Evolutionary conservation across 2,113 vertebrate species (phyloP).

Genomic region (Rhizomys pruinosus): DNA sequence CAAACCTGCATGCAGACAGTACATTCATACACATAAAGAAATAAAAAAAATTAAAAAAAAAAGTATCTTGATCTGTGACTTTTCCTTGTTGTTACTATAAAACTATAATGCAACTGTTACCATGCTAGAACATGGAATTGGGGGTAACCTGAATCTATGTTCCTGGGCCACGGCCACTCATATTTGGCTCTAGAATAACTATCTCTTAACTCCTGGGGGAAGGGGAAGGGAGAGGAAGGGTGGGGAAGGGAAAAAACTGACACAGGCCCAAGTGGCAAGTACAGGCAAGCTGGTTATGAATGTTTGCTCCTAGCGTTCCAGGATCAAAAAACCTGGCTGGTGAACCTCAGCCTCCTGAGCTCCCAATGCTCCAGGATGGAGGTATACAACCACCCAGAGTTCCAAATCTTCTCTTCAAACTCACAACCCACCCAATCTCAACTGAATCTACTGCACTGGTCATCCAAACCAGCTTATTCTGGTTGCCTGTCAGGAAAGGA

Average conservation of each 20-base stretch:
- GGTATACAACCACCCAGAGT: not conserved
- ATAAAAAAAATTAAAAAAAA: too few species aligned
- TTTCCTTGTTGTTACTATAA: too few species aligned
- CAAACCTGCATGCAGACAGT: too few species aligned
- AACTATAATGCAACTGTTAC: too few species aligned
- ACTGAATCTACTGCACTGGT: not conserved
- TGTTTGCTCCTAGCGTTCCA: not conserved
- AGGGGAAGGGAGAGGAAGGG: too few species aligned
- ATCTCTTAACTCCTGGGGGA: too few species aligned
- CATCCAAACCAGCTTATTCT: not conserved
- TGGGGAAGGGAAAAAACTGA: not conserved
- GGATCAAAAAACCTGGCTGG: not conserved
- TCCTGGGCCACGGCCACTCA: too few species aligned
- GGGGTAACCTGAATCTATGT: too few species aligned
- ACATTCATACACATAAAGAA: too few species aligned
- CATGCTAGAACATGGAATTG: too few species aligned
- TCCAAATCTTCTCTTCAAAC: not conserved
- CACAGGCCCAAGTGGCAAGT: not conserved
- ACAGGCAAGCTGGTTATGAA: not conserved
- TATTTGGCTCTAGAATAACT: too few species aligned
- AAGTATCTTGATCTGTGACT: too few species aligned
- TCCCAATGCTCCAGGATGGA: not conserved
- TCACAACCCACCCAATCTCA: not conserved
- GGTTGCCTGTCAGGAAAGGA: not conserved
- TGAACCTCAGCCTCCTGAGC: not conserved